phyloP scores from a whole-genome alignment of 2,888 invertebrate genomes.

The Aporophyla lueneburgensis region DNA sequence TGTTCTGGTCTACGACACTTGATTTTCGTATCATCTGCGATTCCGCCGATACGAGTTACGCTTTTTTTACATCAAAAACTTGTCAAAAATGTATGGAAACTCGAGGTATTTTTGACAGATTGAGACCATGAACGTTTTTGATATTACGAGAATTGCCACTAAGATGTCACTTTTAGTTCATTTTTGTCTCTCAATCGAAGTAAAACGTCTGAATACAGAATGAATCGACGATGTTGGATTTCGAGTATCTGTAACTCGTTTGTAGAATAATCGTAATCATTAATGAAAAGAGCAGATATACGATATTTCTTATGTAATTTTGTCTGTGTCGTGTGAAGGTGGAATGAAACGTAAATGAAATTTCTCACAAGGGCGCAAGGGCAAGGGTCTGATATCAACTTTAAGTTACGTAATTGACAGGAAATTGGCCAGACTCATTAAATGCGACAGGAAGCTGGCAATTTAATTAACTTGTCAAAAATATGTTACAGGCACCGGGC shows the following conservation, averaged over 20 bases:
- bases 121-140: too few species aligned
- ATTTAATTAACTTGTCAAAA: background rate
- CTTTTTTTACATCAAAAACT: too few species aligned
- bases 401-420: background rate
- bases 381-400: background rate
- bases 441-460: background rate
- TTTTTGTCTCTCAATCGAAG: background rate
- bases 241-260: background rate
- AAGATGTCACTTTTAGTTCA: too few species aligned
- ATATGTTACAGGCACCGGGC: background rate
- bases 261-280: background rate
- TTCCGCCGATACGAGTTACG: too few species aligned
- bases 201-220: background rate
- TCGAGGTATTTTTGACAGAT: too few species aligned
- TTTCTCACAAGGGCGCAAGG: too few species aligned
- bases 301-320: background rate
- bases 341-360: background rate
- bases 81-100: too few species aligned
- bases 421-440: background rate
- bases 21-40: too few species aligned
- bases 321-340: background rate
- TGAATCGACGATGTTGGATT: background rate
- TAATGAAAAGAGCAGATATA: background rate
- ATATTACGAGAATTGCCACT: too few species aligned
- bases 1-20: too few species aligned